These are phyloP conservation scores for Drosophila kikkawai DNA, from an alignment of 1,140 invertebrate genomes.

Conservation along the genomic window DNA sequence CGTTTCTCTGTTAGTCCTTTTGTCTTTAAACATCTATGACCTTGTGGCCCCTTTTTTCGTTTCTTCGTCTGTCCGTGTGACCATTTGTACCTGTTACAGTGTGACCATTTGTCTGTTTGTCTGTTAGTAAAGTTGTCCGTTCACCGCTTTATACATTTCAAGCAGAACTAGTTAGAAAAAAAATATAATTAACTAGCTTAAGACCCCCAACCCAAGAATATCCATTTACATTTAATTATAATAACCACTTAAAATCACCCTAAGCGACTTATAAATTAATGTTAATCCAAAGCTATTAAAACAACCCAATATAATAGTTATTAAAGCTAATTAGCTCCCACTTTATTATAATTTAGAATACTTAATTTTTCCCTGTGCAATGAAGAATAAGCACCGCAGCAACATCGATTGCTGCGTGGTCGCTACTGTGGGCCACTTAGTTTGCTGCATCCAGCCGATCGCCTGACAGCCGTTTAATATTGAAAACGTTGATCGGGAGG, in stretches of 20 bases:
- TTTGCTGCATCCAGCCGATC: constrained; percentile 43
- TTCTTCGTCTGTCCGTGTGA: neutral
- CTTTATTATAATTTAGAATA: neutral
- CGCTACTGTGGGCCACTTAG: constrained; percentile 74
- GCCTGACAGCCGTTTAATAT: constrained; percentile 74
- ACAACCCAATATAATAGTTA: neutral
- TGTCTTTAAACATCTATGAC: neutral
- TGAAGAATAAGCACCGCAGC: constrained; percentile 27
- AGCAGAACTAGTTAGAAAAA: neutral
- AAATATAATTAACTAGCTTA: neutral
- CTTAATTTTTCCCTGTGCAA: constrained; percentile 2
- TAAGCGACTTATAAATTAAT: neutral
- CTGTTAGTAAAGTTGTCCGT: neutral
- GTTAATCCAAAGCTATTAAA: constrained; percentile 1
- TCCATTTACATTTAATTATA: neutral
- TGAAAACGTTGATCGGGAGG: constrained; percentile 57
- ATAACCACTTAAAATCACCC: neutral
- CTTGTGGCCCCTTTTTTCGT: too few species aligned
- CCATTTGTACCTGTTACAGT: neutral
- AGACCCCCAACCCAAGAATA: neutral
- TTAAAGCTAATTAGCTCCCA: neutral
- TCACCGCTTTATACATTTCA: neutral
- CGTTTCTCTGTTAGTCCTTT: neutral
- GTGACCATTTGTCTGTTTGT: neutral
- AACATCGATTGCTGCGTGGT: constrained; percentile 46